Base-by-base conservation (phyloP, 2,888 invertebrate genomes). In the Pheosia gnoma region DNA sequence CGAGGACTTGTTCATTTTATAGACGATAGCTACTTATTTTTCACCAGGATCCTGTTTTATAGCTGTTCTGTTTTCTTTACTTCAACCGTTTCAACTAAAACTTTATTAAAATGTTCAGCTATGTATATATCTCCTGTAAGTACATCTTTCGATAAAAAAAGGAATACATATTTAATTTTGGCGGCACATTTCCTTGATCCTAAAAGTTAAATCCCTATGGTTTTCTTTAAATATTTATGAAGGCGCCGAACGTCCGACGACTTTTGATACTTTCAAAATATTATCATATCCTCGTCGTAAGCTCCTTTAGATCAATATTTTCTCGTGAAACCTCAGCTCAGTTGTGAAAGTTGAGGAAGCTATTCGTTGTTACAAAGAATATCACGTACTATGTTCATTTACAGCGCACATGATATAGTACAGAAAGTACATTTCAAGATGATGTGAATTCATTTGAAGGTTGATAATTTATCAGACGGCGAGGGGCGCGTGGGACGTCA, bases 161-260 rank as follows among this genome's bases (percentile, higher is more conserved):
- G 2, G 39, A 11, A 57, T 45, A 11, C 70, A 71, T 69, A 70
- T 73, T 74, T 67, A 68, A 70, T 73, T 66, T 67, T 4, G 13
- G 62, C 59, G 67, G 61, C 75, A 82, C 75, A 82, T 83, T 86
- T 82, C 70, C 75, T 73, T 74, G 78, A 77, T 75, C 77, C 72
- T 77, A 69, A 81, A 89, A 87, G 85, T 86, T 86, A 82, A 87
- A 84, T 88, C 86, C 81, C 80, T 79, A 82, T 85, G 84, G 85
- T 79, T 82, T 86, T 85, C 81, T 84, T 87, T 90, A 84, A 87
- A 89, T 89, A 90, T 90, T 90, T 90, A 90, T 90, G 87, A 88
- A 84, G 83, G 74, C 74, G 70, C 75, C 78, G 72, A 80, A 79
- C 84, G 86, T 83, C 85, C 85, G 82, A 79, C 75, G 84, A 85